Evolutionary conservation across 2,888 invertebrate genomes (phyloP).

Genomic region (Zaprionus obscuricornis): DNA sequence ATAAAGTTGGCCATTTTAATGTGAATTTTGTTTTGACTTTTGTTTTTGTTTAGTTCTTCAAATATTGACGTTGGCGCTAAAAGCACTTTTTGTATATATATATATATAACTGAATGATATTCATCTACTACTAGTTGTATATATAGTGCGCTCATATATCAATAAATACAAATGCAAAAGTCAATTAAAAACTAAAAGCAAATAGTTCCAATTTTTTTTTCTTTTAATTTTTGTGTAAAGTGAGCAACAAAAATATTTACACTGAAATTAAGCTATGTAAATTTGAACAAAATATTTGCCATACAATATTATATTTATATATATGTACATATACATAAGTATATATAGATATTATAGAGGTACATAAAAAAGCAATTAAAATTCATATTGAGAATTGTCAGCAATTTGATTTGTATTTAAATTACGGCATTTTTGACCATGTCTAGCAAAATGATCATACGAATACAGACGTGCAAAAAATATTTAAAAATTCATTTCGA

Average conservation of each 20-base stretch:
- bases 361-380: slow-evolving; percentile 59
- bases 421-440: slow-evolving; percentile 63
- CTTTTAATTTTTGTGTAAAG: too few relatives aligned
- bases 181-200: slow-evolving; percentile 52
- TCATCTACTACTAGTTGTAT: slow-evolving; percentile 31
- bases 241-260: slow-evolving; percentile 55
- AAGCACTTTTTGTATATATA: slow-evolving; percentile 39
- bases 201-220: slow-evolving; percentile 28
- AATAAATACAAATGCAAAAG: slow-evolving; percentile 33
- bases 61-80: slow-evolving; percentile 65
- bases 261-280: slow-evolving; percentile 65
- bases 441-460: slow-evolving; percentile 50
- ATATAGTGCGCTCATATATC: slow-evolving; percentile 17
- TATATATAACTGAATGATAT: slow-evolving; percentile 40
- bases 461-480: slow-evolving; percentile 60
- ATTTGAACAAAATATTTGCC: slow-evolving; percentile 46
- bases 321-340: background rate
- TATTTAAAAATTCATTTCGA: slow-evolving; percentile 64
- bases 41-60: slow-evolving; percentile 31
- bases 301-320: slow-evolving; percentile 22
- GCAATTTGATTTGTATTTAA: slow-evolving; percentile 71
- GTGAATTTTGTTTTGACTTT: slow-evolving; percentile 30
- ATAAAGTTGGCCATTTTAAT: slow-evolving; percentile 65
- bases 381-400: slow-evolving; percentile 43
- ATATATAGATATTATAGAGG: slow-evolving; percentile 1